These are phyloP conservation scores for Leucoptera coffeella DNA, from an alignment of 2,888 invertebrate species.

Conservation along the genomic window DNA sequence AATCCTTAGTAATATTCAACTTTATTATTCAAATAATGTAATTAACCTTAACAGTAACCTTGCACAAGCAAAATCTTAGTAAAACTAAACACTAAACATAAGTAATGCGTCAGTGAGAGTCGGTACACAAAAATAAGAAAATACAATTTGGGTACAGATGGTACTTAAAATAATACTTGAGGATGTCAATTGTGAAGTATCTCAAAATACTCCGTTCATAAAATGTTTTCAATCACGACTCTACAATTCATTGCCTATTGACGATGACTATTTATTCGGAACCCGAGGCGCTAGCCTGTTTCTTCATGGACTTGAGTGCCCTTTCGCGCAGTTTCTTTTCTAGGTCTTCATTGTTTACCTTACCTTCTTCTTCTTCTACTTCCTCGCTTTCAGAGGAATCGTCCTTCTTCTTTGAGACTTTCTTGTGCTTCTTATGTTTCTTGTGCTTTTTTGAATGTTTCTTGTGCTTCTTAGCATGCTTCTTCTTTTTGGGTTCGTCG, in stretches of 20 bases:
- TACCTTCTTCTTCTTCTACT: constrained; percentile 57
- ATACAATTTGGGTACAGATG: too few relatives aligned
- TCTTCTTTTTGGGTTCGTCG: constrained; percentile 58
- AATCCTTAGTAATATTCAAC: constrained; percentile 12
- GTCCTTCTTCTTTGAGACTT: constrained; percentile 59
- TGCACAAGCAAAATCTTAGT: background rate
- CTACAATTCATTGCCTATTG: too few relatives aligned
- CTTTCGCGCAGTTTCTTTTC: constrained; percentile 85
- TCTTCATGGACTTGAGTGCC: constrained; percentile 87
- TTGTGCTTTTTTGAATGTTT: constrained; percentile 83
- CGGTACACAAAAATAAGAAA: too few relatives aligned
- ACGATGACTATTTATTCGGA: constrained; percentile 22
- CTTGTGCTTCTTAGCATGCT: constrained; percentile 78
- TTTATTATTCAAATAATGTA: constrained; percentile 42
- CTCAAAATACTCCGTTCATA: too few relatives aligned
- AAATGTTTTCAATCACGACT: too few relatives aligned
- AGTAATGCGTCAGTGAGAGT: too few relatives aligned
- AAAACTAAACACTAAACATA: background rate
- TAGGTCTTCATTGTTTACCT: constrained; percentile 69
- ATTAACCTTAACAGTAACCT: constrained; percentile 9
- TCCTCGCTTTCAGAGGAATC: constrained; percentile 64
- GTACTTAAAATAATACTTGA: too few relatives aligned
- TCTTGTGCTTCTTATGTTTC: constrained; percentile 74
- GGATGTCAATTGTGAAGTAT: background rate
- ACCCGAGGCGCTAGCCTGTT: constrained; percentile 57